Evolutionary conservation across 2,797 vertebrate species (phyloP).

Genomic region (Pogonophryne albipinna): DNA sequence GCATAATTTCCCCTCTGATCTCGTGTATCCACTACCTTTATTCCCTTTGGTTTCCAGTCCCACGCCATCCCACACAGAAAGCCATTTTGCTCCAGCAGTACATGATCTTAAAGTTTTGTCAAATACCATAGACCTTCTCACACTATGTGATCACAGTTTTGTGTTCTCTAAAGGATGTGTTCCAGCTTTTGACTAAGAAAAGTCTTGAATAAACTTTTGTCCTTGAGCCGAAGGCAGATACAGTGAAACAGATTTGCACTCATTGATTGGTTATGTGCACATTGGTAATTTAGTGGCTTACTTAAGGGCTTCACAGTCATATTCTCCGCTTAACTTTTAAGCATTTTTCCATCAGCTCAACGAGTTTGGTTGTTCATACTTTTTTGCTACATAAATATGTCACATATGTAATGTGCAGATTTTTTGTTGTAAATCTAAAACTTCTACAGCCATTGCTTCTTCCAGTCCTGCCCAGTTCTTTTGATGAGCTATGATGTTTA

Average conservation of each 20-base stretch:
- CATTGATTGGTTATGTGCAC: constrained; percentile 32
- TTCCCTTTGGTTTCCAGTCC: not conserved
- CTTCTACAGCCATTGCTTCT: too few species aligned
- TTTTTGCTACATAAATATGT: not conserved
- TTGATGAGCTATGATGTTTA: too few species aligned
- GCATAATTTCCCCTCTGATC: not conserved
- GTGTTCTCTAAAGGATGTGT: not conserved
- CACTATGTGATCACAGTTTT: not conserved
- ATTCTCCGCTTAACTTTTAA: constrained; percentile 7
- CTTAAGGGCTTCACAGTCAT: not conserved
- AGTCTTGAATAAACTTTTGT: constrained; percentile 7
- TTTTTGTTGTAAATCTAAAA: not conserved
- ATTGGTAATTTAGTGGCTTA: constrained; percentile 21
- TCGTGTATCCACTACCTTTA: not conserved
- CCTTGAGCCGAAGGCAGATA: constrained; percentile 2
- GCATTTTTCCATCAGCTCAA: not conserved
- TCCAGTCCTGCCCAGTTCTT: too few species aligned
- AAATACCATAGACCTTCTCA: not conserved
- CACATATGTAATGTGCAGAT: not conserved
- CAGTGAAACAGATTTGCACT: constrained; percentile 23
- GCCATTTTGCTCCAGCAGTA: not conserved
- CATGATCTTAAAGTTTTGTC: not conserved
- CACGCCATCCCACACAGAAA: not conserved
- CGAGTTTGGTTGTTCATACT: not conserved
- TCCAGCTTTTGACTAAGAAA: constrained; percentile 28